A percentile compares a stretch with the other conserved stretches of the same genome.
phyloP scores from a whole-genome alignment of 2,113 vertebrate genomes.

The Phycodurus eques region DNA sequence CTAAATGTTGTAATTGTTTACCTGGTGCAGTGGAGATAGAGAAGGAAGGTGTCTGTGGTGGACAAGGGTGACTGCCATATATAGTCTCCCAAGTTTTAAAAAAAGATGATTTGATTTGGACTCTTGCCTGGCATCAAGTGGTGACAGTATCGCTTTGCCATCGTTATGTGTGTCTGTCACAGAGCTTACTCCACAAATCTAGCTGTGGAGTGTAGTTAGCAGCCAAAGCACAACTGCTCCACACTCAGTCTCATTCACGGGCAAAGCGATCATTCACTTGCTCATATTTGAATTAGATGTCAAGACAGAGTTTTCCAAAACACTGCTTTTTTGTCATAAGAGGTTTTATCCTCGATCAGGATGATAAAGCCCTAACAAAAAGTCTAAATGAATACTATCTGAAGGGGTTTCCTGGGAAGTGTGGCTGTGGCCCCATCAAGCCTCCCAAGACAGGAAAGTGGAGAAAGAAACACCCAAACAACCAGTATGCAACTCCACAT shows the following conservation, averaged over 20 bases:
- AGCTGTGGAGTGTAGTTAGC: conserved; percentile 32
- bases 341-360: conserved; percentile 54
- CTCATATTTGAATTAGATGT: conserved; percentile 68
- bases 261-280: conserved; percentile 62
- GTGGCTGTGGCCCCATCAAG: conserved; percentile 20
- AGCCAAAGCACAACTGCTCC: conserved; percentile 15
- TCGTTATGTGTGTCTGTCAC: conserved; percentile 55
- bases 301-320: conserved; percentile 68
- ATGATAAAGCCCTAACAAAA: conserved; percentile 40
- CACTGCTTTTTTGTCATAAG: conserved; percentile 44
- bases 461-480: conserved; percentile 1
- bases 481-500: not conserved
- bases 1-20: conserved; percentile 54
- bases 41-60: not conserved
- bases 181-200: conserved; percentile 53
- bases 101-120: conserved; percentile 32
- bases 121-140: conserved; percentile 23
- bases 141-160: conserved; percentile 44
- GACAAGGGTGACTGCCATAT: not conserved
- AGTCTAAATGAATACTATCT: conserved; percentile 39
- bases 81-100: conserved; percentile 9
- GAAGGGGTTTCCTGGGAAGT: conserved; percentile 39
- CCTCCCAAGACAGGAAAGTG: conserved; percentile 5
- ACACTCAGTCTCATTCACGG: conserved; percentile 55
- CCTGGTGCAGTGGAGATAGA: conserved; percentile 8